phyloP scores from a whole-genome alignment of 2,113 vertebrate species.

The Clarias batrachus region DNA sequence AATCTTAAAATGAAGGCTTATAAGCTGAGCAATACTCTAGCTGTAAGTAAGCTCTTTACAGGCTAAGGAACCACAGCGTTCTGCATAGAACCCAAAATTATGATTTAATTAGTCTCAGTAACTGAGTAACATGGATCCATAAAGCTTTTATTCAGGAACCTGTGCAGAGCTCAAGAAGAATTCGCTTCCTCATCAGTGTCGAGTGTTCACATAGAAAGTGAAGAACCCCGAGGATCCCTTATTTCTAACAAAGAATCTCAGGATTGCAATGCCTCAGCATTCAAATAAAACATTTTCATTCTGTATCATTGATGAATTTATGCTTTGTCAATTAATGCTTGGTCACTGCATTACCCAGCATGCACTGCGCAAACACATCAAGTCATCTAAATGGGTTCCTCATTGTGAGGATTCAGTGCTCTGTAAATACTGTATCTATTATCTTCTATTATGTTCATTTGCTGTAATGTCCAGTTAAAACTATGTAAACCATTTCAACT shows the following conservation, averaged over 20 bases:
- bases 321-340: no score
- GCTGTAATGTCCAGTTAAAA: not conserved
- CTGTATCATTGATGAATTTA: not conserved
- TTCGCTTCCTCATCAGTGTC: not conserved
- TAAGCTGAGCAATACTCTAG: not conserved
- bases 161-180: not conserved
- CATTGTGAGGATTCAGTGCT: not conserved
- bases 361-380: not conserved
- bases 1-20: not conserved
- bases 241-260: not conserved
- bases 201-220: not conserved
- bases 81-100: not conserved
- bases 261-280: not conserved
- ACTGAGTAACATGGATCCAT: not conserved
- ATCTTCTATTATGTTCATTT: not conserved
- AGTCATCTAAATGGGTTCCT: not conserved
- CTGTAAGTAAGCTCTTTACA: not conserved
- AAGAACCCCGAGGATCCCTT: not conserved
- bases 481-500: not conserved
- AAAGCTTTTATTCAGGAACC: not conserved
- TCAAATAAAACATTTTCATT: not conserved
- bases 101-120: not conserved
- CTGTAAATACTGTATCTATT: not conserved
- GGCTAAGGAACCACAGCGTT: not conserved
- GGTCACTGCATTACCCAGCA: not conserved